Base-by-base conservation (phyloP, 2,888 invertebrate genomes). In the Watsonalla cultraria region DNA sequence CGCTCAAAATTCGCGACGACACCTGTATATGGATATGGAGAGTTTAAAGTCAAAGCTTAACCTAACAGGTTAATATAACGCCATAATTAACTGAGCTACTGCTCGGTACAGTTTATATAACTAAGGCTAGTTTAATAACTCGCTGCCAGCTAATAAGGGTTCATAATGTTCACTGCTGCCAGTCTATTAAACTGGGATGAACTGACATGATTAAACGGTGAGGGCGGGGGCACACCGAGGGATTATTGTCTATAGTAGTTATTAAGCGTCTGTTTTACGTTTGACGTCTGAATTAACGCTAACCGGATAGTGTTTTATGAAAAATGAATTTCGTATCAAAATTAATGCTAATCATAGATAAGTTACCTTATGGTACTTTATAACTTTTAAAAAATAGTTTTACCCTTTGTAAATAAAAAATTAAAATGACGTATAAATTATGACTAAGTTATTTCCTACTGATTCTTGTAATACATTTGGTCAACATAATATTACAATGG, bases 141-240 rank as follows among this genome's bases (percentile, higher is more conserved):
- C 57, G 62, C 68, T 55, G 59, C 63, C 62, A 59, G 62, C 77
- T 80, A 78, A 86, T 86, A 84, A 86, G 76, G 78, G 72, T 61
- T 71, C 71, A 86, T 87, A 78, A 87, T 86, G 82, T 71, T 82
- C 78, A 77, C 64, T 70, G 76, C 73, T 64, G 39, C 13, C n/a
- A 9, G 35, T 53, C 57, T 61, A 67, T 72, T 70, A 66, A 66
- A 67, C 60, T 63, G 62, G 61, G 64, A 73, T 71, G 72, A 74
- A 65, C 54, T 49, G 59, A 59, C 53, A 68, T 74, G 66, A 76
- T 76, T 72, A 73, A 74, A 75, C 59, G 51, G 34, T 67, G 54
- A 61, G 46, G 80, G 5, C 45, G 35, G 62, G 9, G 65, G 53
- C 56, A 65, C 70, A 84, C 49, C 54, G 61, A 51, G 74, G 52